These are phyloP conservation scores for Cheilosia soror DNA, from an alignment of 2,888 invertebrate genomes.

Conservation along the genomic window DNA sequence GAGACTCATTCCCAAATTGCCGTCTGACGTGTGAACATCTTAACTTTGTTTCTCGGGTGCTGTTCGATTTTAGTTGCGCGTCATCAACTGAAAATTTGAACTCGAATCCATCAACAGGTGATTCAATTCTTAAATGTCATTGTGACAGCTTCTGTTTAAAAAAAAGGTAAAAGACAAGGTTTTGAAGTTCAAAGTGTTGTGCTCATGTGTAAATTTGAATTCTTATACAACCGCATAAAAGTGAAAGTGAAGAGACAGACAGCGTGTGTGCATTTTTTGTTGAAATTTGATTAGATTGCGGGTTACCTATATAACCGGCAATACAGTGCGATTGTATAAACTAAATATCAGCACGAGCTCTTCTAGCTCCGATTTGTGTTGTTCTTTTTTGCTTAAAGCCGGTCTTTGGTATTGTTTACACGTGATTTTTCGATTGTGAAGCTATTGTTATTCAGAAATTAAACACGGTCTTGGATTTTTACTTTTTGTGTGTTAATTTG, in stretches of 20 bases:
- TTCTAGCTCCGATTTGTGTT: not conserved
- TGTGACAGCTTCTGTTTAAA: slow-evolving; percentile 10
- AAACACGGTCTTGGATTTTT: not conserved
- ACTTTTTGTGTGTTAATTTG: slow-evolving; percentile 9
- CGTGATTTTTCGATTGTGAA: slow-evolving; percentile 22
- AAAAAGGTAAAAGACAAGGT: slow-evolving; percentile 9
- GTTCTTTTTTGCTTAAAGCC: slow-evolving; percentile 20
- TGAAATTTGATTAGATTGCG: slow-evolving; percentile 12
- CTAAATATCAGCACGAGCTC: not conserved
- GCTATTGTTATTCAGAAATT: slow-evolving; percentile 5
- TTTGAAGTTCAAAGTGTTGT: slow-evolving; percentile 10
- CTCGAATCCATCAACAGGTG: not conserved
- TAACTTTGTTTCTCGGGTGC: slow-evolving; percentile 15
- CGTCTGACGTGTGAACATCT: slow-evolving; percentile 66
- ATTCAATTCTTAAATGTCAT: slow-evolving; percentile 2
- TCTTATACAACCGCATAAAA: slow-evolving; percentile 11
- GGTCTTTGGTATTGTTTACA: slow-evolving; percentile 38
- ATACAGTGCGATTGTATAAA: not conserved
- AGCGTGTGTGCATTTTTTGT: not conserved
- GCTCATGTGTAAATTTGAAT: not conserved
- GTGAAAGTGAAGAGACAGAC: slow-evolving; percentile 33
- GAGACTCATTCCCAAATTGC: slow-evolving; percentile 63
- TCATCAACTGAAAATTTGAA: slow-evolving; percentile 43
- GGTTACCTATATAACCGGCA: slow-evolving; percentile 11
- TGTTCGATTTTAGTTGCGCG: slow-evolving; percentile 49